Percentiles rank a stretch among this genome's conserved stretches.
These are phyloP conservation scores for Diarsia brunnea DNA, from an alignment of 2,888 invertebrate genomes.

Conservation along the genomic window DNA sequence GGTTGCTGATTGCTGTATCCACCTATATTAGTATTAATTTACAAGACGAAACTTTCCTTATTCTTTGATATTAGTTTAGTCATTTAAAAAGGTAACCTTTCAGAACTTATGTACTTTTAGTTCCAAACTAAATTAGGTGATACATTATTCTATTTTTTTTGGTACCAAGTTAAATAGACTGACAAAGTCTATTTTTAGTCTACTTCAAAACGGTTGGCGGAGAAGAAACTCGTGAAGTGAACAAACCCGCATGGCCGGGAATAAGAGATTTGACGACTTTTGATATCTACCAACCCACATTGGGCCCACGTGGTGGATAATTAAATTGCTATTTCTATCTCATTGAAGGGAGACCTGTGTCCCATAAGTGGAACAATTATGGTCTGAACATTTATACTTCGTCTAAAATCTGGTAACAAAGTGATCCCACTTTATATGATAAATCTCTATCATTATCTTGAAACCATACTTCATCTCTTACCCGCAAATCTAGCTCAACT, in stretches of 20 bases:
- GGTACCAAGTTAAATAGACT: neutral
- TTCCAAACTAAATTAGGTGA: neutral
- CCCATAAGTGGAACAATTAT: neutral
- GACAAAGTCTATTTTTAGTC: neutral
- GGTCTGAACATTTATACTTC: neutral
- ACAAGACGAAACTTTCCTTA: neutral
- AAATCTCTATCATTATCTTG: conserved; percentile 16
- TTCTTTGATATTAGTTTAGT: neutral
- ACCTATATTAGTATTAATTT: neutral
- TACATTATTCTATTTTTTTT: too few species aligned
- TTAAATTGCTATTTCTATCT: neutral
- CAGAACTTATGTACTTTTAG: neutral
- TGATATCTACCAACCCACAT: neutral
- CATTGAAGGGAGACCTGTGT: neutral
- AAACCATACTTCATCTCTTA: conserved; percentile 20
- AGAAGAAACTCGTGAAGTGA: neutral
- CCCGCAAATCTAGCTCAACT: conserved; percentile 24
- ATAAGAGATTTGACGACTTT: neutral
- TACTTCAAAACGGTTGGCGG: neutral
- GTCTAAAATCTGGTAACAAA: neutral
- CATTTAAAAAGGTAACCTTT: neutral
- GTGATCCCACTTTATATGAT: neutral
- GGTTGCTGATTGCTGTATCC: neutral
- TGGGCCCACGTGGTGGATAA: neutral
- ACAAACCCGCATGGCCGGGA: neutral